Base-by-base conservation (phyloP, 2,113 vertebrate species). In the Larimichthys polyactis region DNA sequence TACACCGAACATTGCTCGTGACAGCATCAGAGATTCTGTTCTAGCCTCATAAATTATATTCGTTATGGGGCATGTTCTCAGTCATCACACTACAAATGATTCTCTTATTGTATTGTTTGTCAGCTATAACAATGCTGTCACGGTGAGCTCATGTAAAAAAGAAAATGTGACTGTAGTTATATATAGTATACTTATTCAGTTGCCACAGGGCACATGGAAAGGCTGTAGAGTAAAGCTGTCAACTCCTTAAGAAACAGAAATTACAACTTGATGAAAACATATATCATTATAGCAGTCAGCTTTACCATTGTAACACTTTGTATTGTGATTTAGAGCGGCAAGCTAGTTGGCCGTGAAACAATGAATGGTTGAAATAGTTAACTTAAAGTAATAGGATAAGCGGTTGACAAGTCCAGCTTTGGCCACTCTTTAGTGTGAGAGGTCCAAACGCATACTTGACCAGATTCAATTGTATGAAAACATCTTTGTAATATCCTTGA, bases 31-130 rank as follows among this genome's bases (percentile, higher is more conserved):
- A 67, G 64, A 55, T 74, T 86, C 51, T 52, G 36, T 69, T 67
- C 11, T 69, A 73, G 60, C 60, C 71, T 82, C 78, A 70, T 81
- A 75, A 88, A 79, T 86, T 36, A 22, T 72, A 43, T 82, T 84
- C 0, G 59, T 90, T 72, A 84, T 27, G 46, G 49, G 72, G 51
- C 32, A 9, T 63, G 69, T 59, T 83, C 57, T 64, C 75, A 57
- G 17, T 81, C 44, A 59, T 71, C 72, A 54, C 52, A 20, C 57
- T 24, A 46, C 7, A 27, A 54, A 73, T 79, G 12, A 87, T 59
- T 52, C 27, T 60, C 44, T 60, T 46, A 44, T 29, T 10, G 27
- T 8, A 22, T 52, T 81, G 66, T 75, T 75, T 66, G 20, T 54
- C 32, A 57, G 16, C 32, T 46, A 24, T 4, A 27, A 22, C 49